phyloP scores from a whole-genome alignment of 2,797 vertebrate species.

The Crenuchus spilurus region DNA sequence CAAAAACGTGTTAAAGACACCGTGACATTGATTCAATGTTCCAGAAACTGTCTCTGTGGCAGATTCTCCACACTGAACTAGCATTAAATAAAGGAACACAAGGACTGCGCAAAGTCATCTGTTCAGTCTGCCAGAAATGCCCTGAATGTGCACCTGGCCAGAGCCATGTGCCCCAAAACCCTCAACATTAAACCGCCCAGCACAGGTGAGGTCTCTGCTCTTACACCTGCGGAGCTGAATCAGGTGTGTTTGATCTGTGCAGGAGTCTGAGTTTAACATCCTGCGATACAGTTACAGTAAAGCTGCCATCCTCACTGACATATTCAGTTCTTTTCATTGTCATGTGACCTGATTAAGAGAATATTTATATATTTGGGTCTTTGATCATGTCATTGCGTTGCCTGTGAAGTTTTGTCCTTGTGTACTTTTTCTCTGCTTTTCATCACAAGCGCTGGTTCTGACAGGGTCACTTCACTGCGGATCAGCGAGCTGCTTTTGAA shows the following conservation, averaged over 20 bases:
- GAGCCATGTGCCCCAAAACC: constrained; percentile 9
- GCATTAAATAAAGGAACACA: constrained; percentile 36
- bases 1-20: too few relatives aligned
- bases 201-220: too few relatives aligned
- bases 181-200: constrained; percentile 5
- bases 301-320: neutral
- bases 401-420: neutral
- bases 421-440: neutral
- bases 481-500: neutral
- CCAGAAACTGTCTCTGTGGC: too few relatives aligned
- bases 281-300: too few relatives aligned
- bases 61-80: constrained; percentile 5
- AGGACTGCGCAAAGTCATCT: constrained; percentile 58
- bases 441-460: neutral
- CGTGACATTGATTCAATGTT: too few relatives aligned
- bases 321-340: too few relatives aligned
- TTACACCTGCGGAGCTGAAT: too few relatives aligned
- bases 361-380: neutral
- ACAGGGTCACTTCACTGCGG: neutral
- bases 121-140: constrained; percentile 43
- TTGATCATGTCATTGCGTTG: neutral
- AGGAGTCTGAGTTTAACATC: too few relatives aligned
- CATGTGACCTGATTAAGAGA: too few relatives aligned
- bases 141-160: constrained; percentile 34
- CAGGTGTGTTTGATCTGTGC: too few relatives aligned